Evolutionary conservation across 2,113 vertebrate species (phyloP).

Genomic region (Mesocricetus auratus): DNA sequence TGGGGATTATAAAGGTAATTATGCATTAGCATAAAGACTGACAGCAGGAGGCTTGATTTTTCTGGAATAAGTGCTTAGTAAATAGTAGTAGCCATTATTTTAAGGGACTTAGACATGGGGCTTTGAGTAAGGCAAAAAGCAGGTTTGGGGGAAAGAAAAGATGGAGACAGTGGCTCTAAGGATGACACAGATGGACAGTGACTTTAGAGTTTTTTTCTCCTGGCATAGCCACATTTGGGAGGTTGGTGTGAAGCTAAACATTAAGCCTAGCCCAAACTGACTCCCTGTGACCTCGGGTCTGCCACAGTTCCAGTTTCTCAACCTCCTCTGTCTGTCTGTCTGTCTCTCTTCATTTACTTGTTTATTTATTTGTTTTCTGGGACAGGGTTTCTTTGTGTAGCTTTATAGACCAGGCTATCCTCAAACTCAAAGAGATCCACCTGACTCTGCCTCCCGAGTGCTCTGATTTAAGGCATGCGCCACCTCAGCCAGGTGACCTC

Average conservation of each 20-base stretch:
- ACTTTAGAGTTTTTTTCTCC: not conserved
- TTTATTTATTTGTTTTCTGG: too few relatives aligned
- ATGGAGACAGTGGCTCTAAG: not conserved
- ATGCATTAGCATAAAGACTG: not conserved
- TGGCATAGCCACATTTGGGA: not conserved
- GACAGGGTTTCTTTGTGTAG: too few relatives aligned
- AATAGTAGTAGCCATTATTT: not conserved
- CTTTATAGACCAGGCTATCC: too few relatives aligned
- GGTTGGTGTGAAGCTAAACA: not conserved
- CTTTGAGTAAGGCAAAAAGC: not conserved
- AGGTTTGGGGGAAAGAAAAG: not conserved
- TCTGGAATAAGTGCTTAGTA: slow-evolving; percentile 8
- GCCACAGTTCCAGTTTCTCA: not conserved
- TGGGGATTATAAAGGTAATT: not conserved
- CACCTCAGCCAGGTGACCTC: not conserved
- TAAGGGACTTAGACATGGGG: not conserved
- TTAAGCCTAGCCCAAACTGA: not conserved
- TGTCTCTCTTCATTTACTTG: too few relatives aligned
- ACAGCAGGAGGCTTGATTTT: not conserved
- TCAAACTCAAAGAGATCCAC: too few relatives aligned
- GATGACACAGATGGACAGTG: not conserved
- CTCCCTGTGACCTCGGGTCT: not conserved
- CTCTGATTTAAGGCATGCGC: too few relatives aligned
- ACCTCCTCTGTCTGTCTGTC: not conserved
- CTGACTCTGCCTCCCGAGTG: too few relatives aligned